Conservation (phyloP, 2,888 invertebrate genomes). For the Megamerina dolium region DNA sequence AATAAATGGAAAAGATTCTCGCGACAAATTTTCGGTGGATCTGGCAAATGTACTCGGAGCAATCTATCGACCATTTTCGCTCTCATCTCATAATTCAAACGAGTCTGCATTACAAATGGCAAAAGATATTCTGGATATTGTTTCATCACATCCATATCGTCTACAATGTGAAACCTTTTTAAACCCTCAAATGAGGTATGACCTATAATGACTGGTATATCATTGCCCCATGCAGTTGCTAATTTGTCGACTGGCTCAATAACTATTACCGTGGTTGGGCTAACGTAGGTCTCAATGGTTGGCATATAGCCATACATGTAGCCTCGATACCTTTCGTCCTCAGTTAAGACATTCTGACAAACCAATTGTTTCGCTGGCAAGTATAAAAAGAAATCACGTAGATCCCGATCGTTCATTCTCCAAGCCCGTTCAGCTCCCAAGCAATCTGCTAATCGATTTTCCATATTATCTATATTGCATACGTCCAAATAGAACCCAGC, state of each 20-base stretch:
- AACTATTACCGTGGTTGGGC: background rate
- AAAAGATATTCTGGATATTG: constrained; percentile 19
- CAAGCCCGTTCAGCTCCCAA: constrained; percentile 32
- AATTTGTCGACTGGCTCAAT: background rate
- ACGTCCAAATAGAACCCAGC: constrained; percentile 38
- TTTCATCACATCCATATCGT: too few relatives aligned
- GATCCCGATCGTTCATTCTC: constrained; percentile 25
- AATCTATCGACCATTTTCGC: constrained; percentile 25
- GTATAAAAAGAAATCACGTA: constrained; percentile 27
- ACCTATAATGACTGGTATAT: constrained; percentile 43
- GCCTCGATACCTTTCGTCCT: background rate
- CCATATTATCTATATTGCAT: constrained; percentile 30
- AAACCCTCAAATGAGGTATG: constrained; percentile 43
- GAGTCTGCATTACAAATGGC: constrained; percentile 11
- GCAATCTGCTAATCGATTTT: constrained; percentile 33
- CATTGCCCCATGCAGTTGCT: constrained; percentile 38
- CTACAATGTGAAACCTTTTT: too few relatives aligned
- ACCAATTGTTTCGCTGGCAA: constrained; percentile 28
- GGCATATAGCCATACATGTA: background rate
- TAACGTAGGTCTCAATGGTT: background rate
- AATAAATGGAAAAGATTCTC: too few relatives aligned
- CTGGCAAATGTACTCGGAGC: too few relatives aligned
- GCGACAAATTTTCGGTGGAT: too few relatives aligned
- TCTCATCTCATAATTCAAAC: constrained; percentile 8
- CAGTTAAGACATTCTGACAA: constrained; percentile 4